Evolutionary conservation across 2,888 invertebrate genomes (phyloP), one percentile per base, ranked within the genome.

Genomic region (Lithophane socia): DNA sequence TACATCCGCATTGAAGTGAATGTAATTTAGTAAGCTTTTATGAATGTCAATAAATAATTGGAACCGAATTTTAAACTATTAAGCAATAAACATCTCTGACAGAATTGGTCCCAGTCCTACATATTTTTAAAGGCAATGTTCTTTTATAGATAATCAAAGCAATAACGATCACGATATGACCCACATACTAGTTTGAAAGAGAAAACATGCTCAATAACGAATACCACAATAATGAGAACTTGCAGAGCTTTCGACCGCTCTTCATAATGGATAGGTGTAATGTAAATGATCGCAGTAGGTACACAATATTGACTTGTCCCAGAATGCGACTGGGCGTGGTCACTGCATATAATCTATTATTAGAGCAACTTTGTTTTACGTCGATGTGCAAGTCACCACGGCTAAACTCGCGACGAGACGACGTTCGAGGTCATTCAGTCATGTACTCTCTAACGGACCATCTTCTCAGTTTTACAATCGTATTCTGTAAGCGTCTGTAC

Each of bases 371-470:
- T 93, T 92, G 92, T 93, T 92, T 92, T 87, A 88, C 88, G 91
- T 89, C 83, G 89, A 92, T 88, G 90, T 94, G 94, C 94, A 94
- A 94, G 93, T 93, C 93, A 93, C 88, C 86, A 87, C 79, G 86
- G 89, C 88, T 88, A 88, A 89, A 88, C 88, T 90, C 85, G 90
- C 88, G 88, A 83, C 79, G 89, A 85, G 80, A 86, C 86, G 82
- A 84, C 85, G 87, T 90, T 90, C 86, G 94, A 94, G 94, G 94
- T 94, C 94, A 92, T 88, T 90, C 87, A 90, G 88, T 90, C 89
- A 88, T 90, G 90, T 90, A 90, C 89, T 92, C 90, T 91, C 91
- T 95, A 96, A 94, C 94, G 95, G 95, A 88, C 90, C 92, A 91
- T 94, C 93, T 93, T 92, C 93, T 93, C 88, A 92, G 90, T 90